Percentiles rank a stretch among this genome's conserved stretches.
Conservation (phyloP, 2,113 vertebrate species). For the Octodon degus region DNA sequence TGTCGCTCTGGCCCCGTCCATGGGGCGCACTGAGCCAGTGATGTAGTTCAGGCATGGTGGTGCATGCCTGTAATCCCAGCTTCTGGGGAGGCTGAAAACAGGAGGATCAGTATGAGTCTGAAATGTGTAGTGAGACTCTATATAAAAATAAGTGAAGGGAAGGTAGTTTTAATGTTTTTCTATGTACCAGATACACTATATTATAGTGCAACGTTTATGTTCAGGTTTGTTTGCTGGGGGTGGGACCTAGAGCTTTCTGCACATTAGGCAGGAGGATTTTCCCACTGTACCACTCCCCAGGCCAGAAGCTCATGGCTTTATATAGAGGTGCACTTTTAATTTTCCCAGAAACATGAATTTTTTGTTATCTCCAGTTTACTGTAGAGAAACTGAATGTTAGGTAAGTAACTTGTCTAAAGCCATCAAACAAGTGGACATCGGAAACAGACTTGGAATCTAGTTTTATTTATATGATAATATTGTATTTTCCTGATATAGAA, state of each 20-base stretch:
- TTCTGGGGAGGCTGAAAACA: too few species aligned
- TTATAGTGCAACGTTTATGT: not conserved
- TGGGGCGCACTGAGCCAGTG: too few species aligned
- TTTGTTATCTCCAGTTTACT: not conserved
- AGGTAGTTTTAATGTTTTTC: not conserved
- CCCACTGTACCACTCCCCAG: not conserved
- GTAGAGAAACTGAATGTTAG: not conserved
- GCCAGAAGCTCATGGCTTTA: not conserved
- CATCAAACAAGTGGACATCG: not conserved
- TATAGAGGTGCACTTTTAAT: not conserved
- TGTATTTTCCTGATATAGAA: not conserved
- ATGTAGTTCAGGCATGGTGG: too few species aligned
- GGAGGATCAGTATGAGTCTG: too few species aligned
- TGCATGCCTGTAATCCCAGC: too few species aligned
- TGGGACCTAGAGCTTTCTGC: not conserved
- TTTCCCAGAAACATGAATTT: not conserved
- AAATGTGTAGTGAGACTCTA: too few species aligned
- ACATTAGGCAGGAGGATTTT: not conserved
- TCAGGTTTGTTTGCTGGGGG: not conserved
- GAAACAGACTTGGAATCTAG: conserved; percentile 34
- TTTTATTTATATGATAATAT: not conserved
- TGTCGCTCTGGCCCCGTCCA: too few species aligned
- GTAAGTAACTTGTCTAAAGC: not conserved
- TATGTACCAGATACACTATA: not conserved
- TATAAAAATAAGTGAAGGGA: not conserved